Evolutionary conservation across 2,113 vertebrate species (phyloP).

Genomic region (Nanorana parkeri): DNA sequence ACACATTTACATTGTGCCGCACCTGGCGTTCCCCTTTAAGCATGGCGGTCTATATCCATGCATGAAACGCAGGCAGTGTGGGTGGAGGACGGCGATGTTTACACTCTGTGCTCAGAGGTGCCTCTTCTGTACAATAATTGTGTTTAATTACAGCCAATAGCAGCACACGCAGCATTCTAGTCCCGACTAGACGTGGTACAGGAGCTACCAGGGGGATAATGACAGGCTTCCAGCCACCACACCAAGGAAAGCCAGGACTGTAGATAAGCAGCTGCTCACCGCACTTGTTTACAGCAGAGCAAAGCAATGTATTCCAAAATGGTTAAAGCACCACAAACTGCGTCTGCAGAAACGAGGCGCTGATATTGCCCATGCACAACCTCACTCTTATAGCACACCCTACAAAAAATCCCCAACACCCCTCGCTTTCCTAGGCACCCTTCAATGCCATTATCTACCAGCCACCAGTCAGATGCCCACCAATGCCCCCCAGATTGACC

Average conservation of each 20-base stretch:
- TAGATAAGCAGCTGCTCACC: neutral
- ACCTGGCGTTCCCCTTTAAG: no score
- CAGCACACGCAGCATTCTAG: conserved; percentile 35
- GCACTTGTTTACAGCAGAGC: neutral
- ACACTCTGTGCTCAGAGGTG: conserved; percentile 7
- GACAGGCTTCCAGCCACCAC: conserved; percentile 8
- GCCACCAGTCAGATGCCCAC: no score
- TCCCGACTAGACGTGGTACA: conserved; percentile 15
- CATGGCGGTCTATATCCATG: no score
- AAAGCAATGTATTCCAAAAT: neutral
- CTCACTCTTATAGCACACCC: no score
- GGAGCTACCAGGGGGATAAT: conserved; percentile 27
- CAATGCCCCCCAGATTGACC: no score
- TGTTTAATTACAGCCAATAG: conserved; percentile 41
- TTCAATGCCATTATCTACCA: no score
- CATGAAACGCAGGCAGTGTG: neutral
- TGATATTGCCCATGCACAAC: no score
- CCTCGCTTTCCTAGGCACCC: no score
- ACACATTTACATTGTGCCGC: no score
- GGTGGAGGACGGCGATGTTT: conserved; percentile 14
- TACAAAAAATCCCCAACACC: no score
- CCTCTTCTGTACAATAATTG: conserved; percentile 6
- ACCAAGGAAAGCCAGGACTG: neutral
- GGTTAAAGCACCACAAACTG: neutral
- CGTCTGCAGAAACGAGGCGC: neutral